These are phyloP conservation scores for Seriola quinqueradiata DNA, from an alignment of 2,113 vertebrate species.

Conservation along the genomic window DNA sequence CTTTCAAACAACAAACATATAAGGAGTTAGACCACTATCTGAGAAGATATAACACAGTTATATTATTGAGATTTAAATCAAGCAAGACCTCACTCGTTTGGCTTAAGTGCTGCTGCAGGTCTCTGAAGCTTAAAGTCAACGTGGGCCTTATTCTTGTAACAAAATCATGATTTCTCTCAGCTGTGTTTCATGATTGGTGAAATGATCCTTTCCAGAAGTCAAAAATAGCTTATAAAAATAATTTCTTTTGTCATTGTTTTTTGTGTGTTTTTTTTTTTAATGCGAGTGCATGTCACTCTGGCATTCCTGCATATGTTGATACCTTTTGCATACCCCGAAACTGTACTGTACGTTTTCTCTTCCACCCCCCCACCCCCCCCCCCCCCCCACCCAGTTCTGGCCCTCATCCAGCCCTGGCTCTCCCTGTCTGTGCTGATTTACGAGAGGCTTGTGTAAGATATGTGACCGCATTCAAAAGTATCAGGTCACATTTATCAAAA, in stretches of 20 bases:
- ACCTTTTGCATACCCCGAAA: constrained; percentile 43
- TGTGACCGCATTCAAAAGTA: constrained; percentile 25
- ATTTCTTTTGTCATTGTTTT: constrained; percentile 31
- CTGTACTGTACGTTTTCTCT: not conserved
- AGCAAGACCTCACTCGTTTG: constrained; percentile 51
- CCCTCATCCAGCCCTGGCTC: constrained; percentile 39
- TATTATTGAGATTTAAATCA: constrained; percentile 54
- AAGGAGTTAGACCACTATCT: constrained; percentile 46
- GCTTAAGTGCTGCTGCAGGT: constrained; percentile 62
- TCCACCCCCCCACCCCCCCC: not conserved
- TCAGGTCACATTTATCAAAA: constrained; percentile 37
- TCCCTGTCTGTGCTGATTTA: constrained; percentile 47
- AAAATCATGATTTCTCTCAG: constrained; percentile 55
- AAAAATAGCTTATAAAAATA: constrained; percentile 84
- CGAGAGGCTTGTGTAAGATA: constrained; percentile 49
- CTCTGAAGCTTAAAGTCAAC: constrained; percentile 51
- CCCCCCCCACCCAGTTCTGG: constrained; percentile 1
- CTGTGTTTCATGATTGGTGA: constrained; percentile 23
- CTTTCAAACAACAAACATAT: constrained; percentile 60
- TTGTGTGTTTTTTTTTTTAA: constrained; percentile 11
- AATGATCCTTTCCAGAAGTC: constrained; percentile 62
- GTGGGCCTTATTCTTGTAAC: constrained; percentile 21
- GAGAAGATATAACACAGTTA: constrained; percentile 52
- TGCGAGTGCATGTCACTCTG: constrained; percentile 39
- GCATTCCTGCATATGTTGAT: constrained; percentile 48